These are phyloP conservation scores for Thamnophis sirtalis DNA, from an alignment of 2,113 vertebrate species.

Conservation along the genomic window DNA sequence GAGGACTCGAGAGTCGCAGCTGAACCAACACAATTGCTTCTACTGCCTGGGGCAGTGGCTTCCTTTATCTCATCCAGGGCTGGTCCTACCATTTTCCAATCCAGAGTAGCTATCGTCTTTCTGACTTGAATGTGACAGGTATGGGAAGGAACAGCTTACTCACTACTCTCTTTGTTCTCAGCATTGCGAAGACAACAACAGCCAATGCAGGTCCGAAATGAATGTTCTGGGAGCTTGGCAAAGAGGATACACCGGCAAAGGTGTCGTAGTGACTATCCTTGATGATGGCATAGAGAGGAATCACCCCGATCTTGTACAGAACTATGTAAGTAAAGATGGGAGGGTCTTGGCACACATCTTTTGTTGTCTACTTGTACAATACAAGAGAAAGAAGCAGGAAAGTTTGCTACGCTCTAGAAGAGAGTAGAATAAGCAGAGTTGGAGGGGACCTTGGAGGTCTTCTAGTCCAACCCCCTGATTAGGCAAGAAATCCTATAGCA, in stretches of 20 bases:
- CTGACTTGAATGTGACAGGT: not conserved
- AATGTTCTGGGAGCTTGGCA: slow-evolving; percentile 78
- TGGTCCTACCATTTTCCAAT: not conserved
- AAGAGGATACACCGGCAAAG: slow-evolving; percentile 76
- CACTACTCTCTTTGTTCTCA: slow-evolving; percentile 17
- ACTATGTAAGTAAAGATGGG: slow-evolving; percentile 70
- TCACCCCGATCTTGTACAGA: slow-evolving; percentile 77
- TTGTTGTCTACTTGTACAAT: not conserved
- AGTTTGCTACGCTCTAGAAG: not conserved
- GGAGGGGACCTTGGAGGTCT: no score
- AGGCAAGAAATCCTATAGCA: no score
- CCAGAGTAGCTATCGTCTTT: not conserved
- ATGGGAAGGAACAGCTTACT: not conserved
- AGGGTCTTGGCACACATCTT: not conserved
- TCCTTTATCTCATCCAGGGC: not conserved
- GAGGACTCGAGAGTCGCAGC: not conserved
- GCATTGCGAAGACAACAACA: slow-evolving; percentile 72
- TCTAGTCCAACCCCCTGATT: no score
- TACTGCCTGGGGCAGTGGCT: not conserved
- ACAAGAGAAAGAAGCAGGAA: not conserved
- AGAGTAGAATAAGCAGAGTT: no score
- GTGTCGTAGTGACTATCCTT: slow-evolving; percentile 77
- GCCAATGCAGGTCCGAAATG: slow-evolving; percentile 75
- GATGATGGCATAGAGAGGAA: slow-evolving; percentile 80
- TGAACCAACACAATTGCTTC: not conserved